phyloP scores from a whole-genome alignment of 2,888 invertebrate species.

The Drosophila vallismaia region DNA sequence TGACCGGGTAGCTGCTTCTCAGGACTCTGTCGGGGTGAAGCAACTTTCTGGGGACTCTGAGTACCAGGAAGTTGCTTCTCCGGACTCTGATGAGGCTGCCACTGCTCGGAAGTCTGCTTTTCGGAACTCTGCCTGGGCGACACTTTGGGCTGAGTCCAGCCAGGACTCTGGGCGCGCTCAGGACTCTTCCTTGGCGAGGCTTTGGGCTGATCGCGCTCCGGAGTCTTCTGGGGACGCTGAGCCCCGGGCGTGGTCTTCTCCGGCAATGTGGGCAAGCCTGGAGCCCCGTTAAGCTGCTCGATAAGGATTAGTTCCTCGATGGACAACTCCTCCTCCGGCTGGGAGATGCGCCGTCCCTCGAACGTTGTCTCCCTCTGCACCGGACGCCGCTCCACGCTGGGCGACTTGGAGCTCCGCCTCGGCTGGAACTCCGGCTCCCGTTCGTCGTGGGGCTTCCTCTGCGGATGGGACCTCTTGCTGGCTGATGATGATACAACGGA shows the following conservation, averaged over 20 bases:
- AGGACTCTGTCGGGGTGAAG: conserved; percentile 12
- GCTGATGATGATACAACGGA: conserved; percentile 34
- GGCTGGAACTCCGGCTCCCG: conserved; percentile 24
- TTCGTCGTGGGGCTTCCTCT: conserved; percentile 25
- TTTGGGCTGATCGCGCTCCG: not conserved
- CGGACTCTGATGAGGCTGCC: conserved; percentile 3
- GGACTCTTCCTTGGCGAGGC: conserved; percentile 35
- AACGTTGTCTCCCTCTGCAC: conserved; percentile 71
- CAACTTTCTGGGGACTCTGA: too few species aligned
- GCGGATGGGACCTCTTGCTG: conserved; percentile 24
- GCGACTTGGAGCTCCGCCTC: conserved; percentile 62
- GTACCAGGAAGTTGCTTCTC: not conserved
- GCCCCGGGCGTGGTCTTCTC: conserved; percentile 8
- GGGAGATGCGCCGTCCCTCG: conserved; percentile 56
- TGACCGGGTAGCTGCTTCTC: not conserved
- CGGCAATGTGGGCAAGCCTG: conserved; percentile 3
- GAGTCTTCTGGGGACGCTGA: not conserved
- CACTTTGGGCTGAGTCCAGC: conserved; percentile 7
- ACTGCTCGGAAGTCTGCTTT: not conserved
- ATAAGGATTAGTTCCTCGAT: conserved; percentile 62
- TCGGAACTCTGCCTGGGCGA: conserved; percentile 30
- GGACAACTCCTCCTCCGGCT: conserved; percentile 38
- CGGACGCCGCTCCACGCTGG: conserved; percentile 66
- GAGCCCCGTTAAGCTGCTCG: conserved; percentile 40
- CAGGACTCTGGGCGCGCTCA: conserved; percentile 10